phyloP scores from a whole-genome alignment of 2,797 vertebrate genomes.

The Staurois parvus region DNA sequence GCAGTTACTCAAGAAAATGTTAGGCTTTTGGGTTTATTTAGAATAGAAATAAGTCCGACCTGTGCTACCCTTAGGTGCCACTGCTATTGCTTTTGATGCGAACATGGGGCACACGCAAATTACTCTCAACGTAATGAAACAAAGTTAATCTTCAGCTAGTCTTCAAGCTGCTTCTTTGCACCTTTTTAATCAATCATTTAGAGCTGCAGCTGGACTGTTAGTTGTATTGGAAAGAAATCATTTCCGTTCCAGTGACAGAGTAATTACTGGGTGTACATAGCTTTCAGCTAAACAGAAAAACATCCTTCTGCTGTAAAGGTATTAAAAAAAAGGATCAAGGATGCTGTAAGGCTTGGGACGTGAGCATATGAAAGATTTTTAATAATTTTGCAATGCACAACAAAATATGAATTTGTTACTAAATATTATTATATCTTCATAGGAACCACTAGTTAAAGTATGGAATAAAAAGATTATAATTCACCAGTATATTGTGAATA shows the following conservation, averaged over 20 bases:
- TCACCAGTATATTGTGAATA: too few species aligned
- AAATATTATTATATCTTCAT: background rate
- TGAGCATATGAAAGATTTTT: background rate
- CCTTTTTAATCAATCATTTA: slow-evolving; percentile 33
- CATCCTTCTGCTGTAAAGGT: slow-evolving; percentile 15
- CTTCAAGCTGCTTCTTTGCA: slow-evolving; percentile 42
- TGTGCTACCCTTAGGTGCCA: slow-evolving; percentile 28
- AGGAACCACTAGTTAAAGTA: too few species aligned
- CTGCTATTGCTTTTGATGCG: slow-evolving; percentile 23
- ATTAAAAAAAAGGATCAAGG: slow-evolving; percentile 4
- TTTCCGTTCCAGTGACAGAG: slow-evolving; percentile 52
- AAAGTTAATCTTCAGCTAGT: slow-evolving; percentile 48
- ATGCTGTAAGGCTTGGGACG: background rate
- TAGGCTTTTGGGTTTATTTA: background rate
- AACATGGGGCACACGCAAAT: slow-evolving; percentile 23
- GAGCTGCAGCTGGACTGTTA: background rate
- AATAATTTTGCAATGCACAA: background rate
- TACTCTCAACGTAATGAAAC: slow-evolving; percentile 30
- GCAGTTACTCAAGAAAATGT: background rate
- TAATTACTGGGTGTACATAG: slow-evolving; percentile 13
- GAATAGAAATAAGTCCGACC: slow-evolving; percentile 23
- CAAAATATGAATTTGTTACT: background rate
- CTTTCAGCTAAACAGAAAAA: slow-evolving; percentile 38
- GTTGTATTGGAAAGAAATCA: background rate
- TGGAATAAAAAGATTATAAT: too few species aligned